These are phyloP conservation scores for Falco biarmicus DNA, from an alignment of 2,797 vertebrate genomes.

Conservation along the genomic window DNA sequence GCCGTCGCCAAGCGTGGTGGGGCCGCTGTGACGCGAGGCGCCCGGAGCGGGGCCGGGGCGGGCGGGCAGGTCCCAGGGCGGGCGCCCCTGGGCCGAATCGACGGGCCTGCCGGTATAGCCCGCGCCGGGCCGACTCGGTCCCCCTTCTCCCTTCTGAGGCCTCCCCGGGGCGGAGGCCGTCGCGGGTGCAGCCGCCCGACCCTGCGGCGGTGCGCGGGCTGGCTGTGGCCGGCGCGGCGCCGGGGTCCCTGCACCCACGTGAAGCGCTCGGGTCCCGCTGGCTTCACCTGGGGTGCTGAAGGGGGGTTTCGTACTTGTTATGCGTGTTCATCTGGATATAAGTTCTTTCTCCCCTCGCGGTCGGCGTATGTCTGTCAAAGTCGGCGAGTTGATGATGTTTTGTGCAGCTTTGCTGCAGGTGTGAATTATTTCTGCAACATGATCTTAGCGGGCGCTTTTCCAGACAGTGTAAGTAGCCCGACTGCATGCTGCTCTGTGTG, in stretches of 20 bases:
- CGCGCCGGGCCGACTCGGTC: no score
- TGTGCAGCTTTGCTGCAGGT: constrained; percentile 15
- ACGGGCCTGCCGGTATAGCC: no score
- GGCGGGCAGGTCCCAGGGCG: no score
- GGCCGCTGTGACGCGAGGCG: background rate
- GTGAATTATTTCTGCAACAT: constrained; percentile 20
- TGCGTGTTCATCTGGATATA: fast-evolving
- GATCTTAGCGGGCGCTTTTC: constrained; percentile 4
- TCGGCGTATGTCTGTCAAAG: background rate
- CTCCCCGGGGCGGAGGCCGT: background rate
- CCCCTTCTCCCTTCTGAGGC: background rate
- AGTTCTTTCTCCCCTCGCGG: background rate
- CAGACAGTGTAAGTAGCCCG: background rate
- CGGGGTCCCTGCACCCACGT: background rate
- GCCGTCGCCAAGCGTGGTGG: background rate
- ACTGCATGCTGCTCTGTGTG: background rate
- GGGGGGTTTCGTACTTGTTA: background rate
- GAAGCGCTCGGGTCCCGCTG: background rate
- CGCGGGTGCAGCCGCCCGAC: background rate
- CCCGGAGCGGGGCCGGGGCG: background rate
- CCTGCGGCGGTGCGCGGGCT: background rate
- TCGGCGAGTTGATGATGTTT: background rate
- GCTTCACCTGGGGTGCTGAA: fast-evolving
- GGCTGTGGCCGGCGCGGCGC: background rate
- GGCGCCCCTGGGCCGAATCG: background rate